Evolutionary conservation across 1,140 invertebrate genomes (phyloP), one percentile per base, ranked within the genome.

Genomic region (Ctenoplectra terminalis): DNA sequence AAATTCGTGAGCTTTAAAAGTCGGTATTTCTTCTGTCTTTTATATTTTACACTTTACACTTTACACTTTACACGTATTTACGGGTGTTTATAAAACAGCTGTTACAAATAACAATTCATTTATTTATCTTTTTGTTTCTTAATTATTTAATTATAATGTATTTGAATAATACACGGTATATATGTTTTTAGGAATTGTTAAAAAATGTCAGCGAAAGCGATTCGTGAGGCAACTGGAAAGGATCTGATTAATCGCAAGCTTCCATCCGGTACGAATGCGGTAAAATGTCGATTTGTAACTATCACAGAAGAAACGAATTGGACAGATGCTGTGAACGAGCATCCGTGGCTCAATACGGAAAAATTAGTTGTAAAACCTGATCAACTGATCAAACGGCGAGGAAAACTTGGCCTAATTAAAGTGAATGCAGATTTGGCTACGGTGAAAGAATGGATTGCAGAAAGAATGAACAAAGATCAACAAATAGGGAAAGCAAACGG

Each of bases 361-460:
- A 95, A 94, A 93, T 94, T 99, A 69, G 99, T 99, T 9, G 99
- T 99, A 6, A 99, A 99, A 92, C 99, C 99, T 0, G 99, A 99
- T 95, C 99, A 99, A 94, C 94, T 99, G 91, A 99, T 99, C 89
- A 99, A 99, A 94, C 95, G 99, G 37, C 96, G 99, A 72, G 99
- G 99, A 63, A 99, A 99, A 93, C 95, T 99, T 31, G 99, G 99
- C 15, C 94, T 99, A 46, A 99, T 99, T 82, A 98, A 99, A 89
- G 98, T 99, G 1, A 99, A 99, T 91, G 97, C 96, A 82, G 96
- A 97, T 85, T 94, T 98, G 4, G 93, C 94, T 17, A 96, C 96
- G 9, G 97, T 97, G 8, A 95, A 98, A 90, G 90, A 96, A 94
- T 99, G 99, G 99, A 95, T 99, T 58, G 92, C 93, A n/a, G 97